Percentiles rank a stretch among this genome's conserved stretches.
Conservation (phyloP, 2,113 vertebrate genomes). For the Phylloscopus trochilus region DNA sequence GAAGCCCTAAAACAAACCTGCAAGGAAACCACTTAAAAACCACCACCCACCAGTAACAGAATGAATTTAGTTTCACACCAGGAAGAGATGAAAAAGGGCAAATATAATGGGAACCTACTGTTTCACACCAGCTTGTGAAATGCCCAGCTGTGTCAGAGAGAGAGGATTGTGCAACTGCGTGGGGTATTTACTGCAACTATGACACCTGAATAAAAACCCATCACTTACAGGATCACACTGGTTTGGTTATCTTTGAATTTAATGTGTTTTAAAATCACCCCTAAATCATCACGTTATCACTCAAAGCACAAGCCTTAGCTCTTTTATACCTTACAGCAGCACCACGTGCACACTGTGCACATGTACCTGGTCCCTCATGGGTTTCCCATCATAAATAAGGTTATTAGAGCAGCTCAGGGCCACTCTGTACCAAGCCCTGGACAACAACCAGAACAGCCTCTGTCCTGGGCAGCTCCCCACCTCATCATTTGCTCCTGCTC, state of each 20-base stretch:
- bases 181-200: background rate
- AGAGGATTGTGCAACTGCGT: background rate
- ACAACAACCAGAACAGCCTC: background rate
- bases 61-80: constrained; percentile 24
- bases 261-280: background rate
- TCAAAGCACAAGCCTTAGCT: background rate
- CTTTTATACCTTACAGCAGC: background rate
- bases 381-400: background rate
- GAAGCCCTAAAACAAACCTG: background rate
- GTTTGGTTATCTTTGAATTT: background rate
- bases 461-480: background rate
- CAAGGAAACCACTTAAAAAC: constrained; percentile 49
- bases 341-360: rapidly evolving
- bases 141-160: background rate
- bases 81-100: background rate
- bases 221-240: background rate
- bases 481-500: background rate
- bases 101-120: background rate
- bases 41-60: background rate
- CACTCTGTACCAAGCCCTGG: background rate
- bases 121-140: background rate
- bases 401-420: background rate
- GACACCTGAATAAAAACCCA: background rate
- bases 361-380: rapidly evolving
- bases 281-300: background rate